phyloP scores from a whole-genome alignment of 1,140 invertebrate species.

The Drosophila teissieri region DNA sequence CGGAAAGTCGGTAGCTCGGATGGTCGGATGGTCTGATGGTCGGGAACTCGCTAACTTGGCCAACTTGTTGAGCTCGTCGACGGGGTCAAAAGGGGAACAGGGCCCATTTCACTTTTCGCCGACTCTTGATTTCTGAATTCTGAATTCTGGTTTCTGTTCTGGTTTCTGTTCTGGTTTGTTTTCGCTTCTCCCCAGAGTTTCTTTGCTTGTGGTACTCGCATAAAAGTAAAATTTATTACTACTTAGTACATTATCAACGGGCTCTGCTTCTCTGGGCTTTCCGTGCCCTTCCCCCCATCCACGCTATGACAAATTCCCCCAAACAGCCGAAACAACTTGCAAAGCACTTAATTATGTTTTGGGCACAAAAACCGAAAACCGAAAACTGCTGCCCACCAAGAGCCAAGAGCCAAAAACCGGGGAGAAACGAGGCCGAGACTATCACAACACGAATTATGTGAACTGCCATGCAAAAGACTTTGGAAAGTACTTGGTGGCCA shows the following conservation, averaged over 20 bases:
- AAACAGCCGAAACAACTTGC: constrained; percentile 69
- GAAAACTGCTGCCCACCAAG: constrained; percentile 42
- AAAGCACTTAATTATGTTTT: constrained; percentile 82
- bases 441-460: constrained; percentile 77
- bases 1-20: constrained; percentile 17
- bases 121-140: constrained; percentile 63
- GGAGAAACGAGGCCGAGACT: constrained; percentile 65
- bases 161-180: constrained; percentile 36
- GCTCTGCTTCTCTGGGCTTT: constrained; percentile 21
- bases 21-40: constrained; percentile 29
- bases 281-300: constrained; percentile 1
- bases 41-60: constrained; percentile 40
- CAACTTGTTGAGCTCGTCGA: constrained; percentile 70
- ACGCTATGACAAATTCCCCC: constrained; percentile 66
- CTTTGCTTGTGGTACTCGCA: constrained; percentile 59
- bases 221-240: constrained; percentile 82
- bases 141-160: constrained; percentile 1
- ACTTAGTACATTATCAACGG: constrained; percentile 73
- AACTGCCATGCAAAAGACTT: constrained; percentile 75
- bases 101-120: constrained; percentile 62
- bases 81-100: constrained; percentile 20
- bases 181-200: constrained; percentile 50
- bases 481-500: constrained; percentile 77
- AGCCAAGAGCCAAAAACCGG: constrained; percentile 39
- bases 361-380: constrained; percentile 56